Evolutionary conservation across 2,113 vertebrate genomes (phyloP), one percentile per base, ranked within the genome.

Genomic region (Microcebus tavaratra): DNA sequence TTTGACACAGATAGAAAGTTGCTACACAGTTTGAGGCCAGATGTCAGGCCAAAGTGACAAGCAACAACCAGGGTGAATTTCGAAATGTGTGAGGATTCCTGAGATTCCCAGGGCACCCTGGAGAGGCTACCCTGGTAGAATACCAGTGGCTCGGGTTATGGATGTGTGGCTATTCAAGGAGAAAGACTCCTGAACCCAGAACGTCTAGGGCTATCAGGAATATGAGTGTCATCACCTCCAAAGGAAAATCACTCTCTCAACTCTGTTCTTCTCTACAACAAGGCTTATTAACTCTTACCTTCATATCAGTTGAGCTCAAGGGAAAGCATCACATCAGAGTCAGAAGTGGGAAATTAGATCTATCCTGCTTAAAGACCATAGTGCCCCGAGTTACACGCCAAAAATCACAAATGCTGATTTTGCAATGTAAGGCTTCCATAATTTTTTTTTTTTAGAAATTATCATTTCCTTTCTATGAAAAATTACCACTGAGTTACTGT

Each of bases 401-500:
- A 90, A 78, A 89, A 84, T 55, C 78, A 65, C 86, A 96, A 97
- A 90, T 50, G 27, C 80, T 70, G 36, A 14, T 55, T 96, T 97
- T 90, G 67, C 92, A 95, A 84, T 20, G 23, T 21, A 70, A 96
- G 55, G 17, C 94, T 98, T 81, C 72, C 78, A 81, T 61, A 55
- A 17, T 83, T 93, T 97, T 57, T 36, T n/a, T 70, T 90, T 82
- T 97, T 97, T 67, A 82, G 57, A 98, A 97, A 98, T 98, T 98
- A 88, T 96, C 90, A 98, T 97, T 97, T 96, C 93, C 91, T 21
- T 15, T 82, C 79, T 91, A 27, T 97, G 96, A 98, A 98, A 98
- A 98, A 98, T 96, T 86, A 90, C 97, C 97, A 95, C 83, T 90
- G 97, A 98, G 97, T 79, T 90, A 96, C 96, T 97, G 87, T 97